These are phyloP conservation scores for Harpagoxenus sublaevis DNA, from an alignment of 2,888 invertebrate species.

Conservation along the genomic window DNA sequence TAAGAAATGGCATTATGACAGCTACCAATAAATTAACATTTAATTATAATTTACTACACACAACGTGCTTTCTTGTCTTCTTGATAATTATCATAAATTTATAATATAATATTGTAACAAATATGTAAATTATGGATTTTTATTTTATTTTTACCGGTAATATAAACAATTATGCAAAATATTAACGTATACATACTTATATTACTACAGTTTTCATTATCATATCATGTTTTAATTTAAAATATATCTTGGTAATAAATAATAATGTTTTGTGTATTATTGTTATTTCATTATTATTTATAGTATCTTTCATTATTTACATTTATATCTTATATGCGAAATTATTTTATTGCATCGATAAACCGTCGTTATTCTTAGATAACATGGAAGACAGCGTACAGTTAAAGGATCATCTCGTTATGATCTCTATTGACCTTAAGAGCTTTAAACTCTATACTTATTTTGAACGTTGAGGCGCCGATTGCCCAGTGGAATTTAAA, in stretches of 20 bases:
- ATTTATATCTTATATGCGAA: not conserved
- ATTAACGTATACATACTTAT: not conserved
- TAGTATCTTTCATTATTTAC: not conserved
- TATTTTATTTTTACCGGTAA: not conserved
- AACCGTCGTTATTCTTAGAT: conserved; percentile 28
- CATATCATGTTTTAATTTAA: not conserved
- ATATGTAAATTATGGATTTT: not conserved
- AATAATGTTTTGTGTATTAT: not conserved
- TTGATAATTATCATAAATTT: conserved; percentile 9
- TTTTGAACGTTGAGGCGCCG: conserved; percentile 62
- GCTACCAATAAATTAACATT: not conserved
- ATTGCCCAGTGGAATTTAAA: conserved; percentile 69
- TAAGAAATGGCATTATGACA: not conserved
- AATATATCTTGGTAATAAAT: not conserved
- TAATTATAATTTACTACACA: not conserved
- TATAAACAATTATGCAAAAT: not conserved
- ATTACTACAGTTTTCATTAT: not conserved
- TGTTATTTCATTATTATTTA: too few species aligned
- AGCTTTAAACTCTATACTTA: conserved; percentile 55
- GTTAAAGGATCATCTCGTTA: conserved; percentile 49
- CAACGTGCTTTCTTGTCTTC: not conserved
- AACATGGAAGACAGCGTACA: conserved; percentile 1
- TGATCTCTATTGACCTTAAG: conserved; percentile 56
- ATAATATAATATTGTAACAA: not conserved
- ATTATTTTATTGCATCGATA: conserved; percentile 9